These are phyloP conservation scores for Siniperca scherzeri DNA, from an alignment of 2,797 vertebrate genomes.

Conservation along the genomic window DNA sequence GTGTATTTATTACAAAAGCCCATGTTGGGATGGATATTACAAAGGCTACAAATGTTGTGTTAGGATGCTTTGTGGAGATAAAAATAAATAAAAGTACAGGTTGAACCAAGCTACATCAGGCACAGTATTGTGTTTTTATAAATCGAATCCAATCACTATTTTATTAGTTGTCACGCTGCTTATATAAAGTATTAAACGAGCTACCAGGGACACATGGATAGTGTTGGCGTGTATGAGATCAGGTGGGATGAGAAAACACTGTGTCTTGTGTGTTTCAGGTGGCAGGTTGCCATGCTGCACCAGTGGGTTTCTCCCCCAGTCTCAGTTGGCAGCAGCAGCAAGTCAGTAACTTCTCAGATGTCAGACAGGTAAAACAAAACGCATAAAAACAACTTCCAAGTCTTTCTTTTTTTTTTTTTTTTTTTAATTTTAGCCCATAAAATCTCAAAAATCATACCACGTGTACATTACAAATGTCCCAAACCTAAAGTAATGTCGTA, in stretches of 20 bases:
- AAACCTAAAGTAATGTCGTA: background rate
- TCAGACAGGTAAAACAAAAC: constrained; percentile 90
- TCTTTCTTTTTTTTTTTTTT: background rate
- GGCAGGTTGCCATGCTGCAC: constrained; percentile 92
- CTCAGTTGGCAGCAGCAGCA: constrained; percentile 94
- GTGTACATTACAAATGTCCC: background rate
- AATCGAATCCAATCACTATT: background rate
- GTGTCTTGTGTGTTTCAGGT: constrained; percentile 81
- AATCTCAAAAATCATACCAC: background rate
- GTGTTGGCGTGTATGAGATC: background rate
- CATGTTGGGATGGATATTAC: background rate
- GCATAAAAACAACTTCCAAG: background rate
- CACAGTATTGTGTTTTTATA: background rate
- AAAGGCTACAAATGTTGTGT: background rate
- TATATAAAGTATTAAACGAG: too few relatives aligned
- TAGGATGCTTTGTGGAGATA: background rate
- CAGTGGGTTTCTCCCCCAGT: constrained; percentile 92
- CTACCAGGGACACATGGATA: background rate
- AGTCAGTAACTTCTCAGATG: constrained; percentile 92
- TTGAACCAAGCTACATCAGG: background rate
- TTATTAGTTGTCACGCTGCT: background rate
- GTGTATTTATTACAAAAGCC: background rate
- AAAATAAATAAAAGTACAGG: background rate
- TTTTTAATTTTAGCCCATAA: background rate
- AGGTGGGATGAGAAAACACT: background rate